phyloP scores from a whole-genome alignment of 2,797 vertebrate genomes.

The Darevskia nairensis region DNA sequence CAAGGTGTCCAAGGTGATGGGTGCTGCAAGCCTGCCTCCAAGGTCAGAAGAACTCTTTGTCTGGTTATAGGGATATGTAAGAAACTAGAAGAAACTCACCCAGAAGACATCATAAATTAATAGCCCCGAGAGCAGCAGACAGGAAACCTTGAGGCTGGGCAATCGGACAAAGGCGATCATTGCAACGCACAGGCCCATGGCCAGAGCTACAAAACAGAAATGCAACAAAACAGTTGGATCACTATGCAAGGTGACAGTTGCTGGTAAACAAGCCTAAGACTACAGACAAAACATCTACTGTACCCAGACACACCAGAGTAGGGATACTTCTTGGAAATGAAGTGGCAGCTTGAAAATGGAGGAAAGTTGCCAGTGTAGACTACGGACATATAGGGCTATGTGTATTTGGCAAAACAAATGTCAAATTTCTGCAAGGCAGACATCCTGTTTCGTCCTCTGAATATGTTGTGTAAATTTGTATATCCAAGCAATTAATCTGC shows the following conservation, averaged over 20 bases:
- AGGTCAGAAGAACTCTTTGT: neutral
- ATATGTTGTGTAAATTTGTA: neutral
- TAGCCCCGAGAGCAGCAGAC: constrained; percentile 96
- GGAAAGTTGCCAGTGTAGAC: neutral
- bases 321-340: constrained; percentile 5
- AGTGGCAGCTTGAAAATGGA: neutral
- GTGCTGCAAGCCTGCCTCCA: neutral
- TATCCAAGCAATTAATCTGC: neutral
- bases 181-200: constrained; percentile 98
- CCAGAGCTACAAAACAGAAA: constrained; percentile 85
- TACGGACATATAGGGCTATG: neutral
- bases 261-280: neutral
- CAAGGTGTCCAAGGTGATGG: neutral
- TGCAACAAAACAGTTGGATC: constrained; percentile 20
- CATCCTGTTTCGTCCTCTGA: neutral
- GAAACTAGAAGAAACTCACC: constrained; percentile 83
- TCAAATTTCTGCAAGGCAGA: neutral
- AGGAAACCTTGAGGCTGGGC: constrained; percentile 99
- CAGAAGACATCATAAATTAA: constrained; percentile 99
- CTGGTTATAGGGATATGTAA: constrained; percentile 26
- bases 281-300: neutral
- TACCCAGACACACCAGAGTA: neutral
- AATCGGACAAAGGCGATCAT: constrained; percentile 99
- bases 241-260: neutral
- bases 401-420: neutral